These are phyloP conservation scores for Craseonycteris thonglongyai DNA, from an alignment of 2,113 vertebrate genomes.

Conservation along the genomic window DNA sequence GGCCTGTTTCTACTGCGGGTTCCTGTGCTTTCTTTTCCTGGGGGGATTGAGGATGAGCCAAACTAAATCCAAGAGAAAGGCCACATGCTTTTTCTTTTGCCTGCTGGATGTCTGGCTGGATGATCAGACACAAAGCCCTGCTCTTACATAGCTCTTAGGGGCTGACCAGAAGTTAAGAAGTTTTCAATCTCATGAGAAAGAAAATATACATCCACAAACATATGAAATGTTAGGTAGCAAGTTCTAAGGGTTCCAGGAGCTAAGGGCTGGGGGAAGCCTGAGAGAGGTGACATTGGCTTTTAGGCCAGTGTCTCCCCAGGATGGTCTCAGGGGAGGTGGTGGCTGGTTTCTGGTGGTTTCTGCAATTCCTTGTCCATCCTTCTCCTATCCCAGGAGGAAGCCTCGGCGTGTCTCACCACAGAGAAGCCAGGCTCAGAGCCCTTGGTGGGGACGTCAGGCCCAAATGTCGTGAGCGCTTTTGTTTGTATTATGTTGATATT, in stretches of 20 bases:
- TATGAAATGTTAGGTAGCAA: neutral
- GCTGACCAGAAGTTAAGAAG: neutral
- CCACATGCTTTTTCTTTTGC: neutral
- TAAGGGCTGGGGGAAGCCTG: neutral
- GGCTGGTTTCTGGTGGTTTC: neutral
- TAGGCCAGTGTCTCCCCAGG: neutral
- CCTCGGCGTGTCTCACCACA: neutral
- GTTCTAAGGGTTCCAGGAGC: neutral
- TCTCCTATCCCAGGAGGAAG: neutral
- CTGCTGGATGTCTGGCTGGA: neutral
- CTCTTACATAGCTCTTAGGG: neutral
- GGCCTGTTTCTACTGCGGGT: neutral
- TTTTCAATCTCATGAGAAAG: neutral
- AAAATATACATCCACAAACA: neutral
- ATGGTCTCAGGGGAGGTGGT: neutral
- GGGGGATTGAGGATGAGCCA: neutral
- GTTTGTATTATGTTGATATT: neutral
- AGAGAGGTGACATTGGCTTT: neutral
- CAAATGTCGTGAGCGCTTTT: neutral
- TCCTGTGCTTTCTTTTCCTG: neutral
- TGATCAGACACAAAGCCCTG: neutral
- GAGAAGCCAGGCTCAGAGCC: neutral
- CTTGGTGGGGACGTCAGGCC: neutral
- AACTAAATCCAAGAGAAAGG: neutral
- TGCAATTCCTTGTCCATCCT: neutral